These are phyloP conservation scores for Mesocricetus auratus DNA, from an alignment of 2,113 vertebrate species.

Conservation along the genomic window DNA sequence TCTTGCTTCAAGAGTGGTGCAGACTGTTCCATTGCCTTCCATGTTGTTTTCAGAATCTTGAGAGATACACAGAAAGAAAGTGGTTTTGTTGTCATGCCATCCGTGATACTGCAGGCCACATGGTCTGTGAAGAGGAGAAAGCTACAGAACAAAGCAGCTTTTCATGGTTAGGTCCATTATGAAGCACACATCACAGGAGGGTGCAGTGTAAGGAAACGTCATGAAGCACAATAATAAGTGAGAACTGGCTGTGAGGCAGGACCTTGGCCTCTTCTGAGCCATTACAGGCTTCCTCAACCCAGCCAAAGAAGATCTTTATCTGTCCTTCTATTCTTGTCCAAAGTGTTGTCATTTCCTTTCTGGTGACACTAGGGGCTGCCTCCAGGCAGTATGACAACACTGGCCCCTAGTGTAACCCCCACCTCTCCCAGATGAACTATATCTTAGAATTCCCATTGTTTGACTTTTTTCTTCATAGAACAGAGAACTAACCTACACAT, in stretches of 20 bases:
- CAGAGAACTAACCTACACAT: neutral
- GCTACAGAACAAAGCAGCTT: constrained; percentile 24
- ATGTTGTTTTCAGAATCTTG: neutral
- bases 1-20: neutral
- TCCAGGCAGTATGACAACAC: neutral
- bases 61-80: constrained; percentile 19
- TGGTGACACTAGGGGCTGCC: constrained; percentile 17
- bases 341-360: constrained; percentile 72
- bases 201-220: neutral
- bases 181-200: neutral
- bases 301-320: constrained; percentile 67
- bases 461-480: neutral
- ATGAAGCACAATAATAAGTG: neutral
- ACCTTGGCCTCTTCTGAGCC: constrained; percentile 39
- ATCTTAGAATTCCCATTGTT: constrained; percentile 41
- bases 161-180: neutral
- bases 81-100: neutral
- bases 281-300: constrained; percentile 23
- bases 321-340: constrained; percentile 51
- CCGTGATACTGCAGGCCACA: neutral
- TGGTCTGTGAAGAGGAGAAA: neutral
- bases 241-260: constrained; percentile 16
- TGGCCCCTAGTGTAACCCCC: neutral
- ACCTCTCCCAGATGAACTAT: constrained; percentile 43
- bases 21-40: neutral